These are phyloP conservation scores for Myodes glareolus DNA, from an alignment of 2,113 vertebrate genomes.

Conservation along the genomic window DNA sequence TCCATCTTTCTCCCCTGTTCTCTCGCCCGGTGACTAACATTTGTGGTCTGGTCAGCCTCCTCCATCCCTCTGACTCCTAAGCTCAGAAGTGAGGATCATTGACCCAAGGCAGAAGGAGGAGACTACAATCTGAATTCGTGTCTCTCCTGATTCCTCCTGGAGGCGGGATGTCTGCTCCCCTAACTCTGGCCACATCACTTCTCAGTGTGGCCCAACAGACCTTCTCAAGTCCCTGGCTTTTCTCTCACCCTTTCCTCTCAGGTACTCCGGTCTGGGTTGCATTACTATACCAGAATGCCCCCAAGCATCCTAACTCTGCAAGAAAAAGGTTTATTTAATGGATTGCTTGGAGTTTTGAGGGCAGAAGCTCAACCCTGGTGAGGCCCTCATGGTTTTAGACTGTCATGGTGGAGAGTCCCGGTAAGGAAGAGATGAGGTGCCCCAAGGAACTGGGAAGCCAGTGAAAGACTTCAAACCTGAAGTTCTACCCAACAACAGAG, in stretches of 20 bases:
- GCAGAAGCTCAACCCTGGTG: not conserved
- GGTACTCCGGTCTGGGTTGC: not conserved
- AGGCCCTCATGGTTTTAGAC: not conserved
- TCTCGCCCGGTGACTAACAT: not conserved
- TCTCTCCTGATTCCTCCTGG: not conserved
- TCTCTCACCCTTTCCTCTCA: too few species aligned
- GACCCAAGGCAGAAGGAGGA: not conserved
- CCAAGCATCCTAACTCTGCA: not conserved
- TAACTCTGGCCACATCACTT: not conserved
- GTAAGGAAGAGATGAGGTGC: not conserved
- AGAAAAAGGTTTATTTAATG: not conserved
- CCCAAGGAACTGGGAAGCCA: not conserved
- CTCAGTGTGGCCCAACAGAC: accelerated
- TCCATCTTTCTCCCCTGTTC: not conserved
- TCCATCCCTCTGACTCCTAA: not conserved
- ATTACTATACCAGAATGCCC: not conserved
- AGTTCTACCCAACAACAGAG: not conserved
- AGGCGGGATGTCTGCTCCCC: accelerated
- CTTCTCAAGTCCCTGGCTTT: not conserved
- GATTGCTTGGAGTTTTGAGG: not conserved
- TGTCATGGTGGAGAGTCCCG: too few species aligned
- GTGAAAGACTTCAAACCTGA: not conserved
- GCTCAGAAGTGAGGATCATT: not conserved
- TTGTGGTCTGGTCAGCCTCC: accelerated
- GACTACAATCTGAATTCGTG: accelerated